Evolutionary conservation across 2,888 invertebrate species (phyloP).

Genomic region (Eupithecia dodoneata): DNA sequence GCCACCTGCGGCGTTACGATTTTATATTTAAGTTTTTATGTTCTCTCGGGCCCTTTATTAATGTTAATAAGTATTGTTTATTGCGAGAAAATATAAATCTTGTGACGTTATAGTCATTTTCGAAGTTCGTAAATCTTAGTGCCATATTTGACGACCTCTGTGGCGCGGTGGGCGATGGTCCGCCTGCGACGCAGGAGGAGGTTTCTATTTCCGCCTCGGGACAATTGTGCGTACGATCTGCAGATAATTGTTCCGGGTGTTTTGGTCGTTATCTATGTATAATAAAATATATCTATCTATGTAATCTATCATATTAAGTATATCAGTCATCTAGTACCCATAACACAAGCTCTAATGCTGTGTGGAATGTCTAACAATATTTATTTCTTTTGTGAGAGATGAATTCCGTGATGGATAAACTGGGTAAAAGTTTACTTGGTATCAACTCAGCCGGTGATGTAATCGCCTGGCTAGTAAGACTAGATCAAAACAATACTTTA

Average conservation of each 20-base stretch:
- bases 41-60: conserved; percentile 33
- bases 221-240: too few species aligned
- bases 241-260: too few species aligned
- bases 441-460: not conserved
- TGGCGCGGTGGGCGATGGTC: too few species aligned
- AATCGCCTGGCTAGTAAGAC: not conserved
- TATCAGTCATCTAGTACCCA: too few species aligned
- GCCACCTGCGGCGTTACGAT: conserved; percentile 42
- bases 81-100: not conserved
- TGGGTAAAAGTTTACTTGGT: not conserved
- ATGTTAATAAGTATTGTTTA: conserved; percentile 27
- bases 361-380: too few species aligned
- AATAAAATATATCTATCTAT: too few species aligned
- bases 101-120: not conserved
- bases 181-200: too few species aligned
- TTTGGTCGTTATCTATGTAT: too few species aligned
- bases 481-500: not conserved
- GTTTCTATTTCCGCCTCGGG: too few species aligned
- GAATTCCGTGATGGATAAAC: not conserved
- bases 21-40: conserved; percentile 44
- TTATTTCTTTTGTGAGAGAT: not conserved
- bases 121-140: not conserved
- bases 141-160: not conserved
- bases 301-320: too few species aligned
- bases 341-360: too few species aligned